A percentile compares a stretch with the other conserved stretches of the same genome.
Evolutionary conservation across 1,140 invertebrate genomes (phyloP).

Genomic region (Tetramorium simillimum): DNA sequence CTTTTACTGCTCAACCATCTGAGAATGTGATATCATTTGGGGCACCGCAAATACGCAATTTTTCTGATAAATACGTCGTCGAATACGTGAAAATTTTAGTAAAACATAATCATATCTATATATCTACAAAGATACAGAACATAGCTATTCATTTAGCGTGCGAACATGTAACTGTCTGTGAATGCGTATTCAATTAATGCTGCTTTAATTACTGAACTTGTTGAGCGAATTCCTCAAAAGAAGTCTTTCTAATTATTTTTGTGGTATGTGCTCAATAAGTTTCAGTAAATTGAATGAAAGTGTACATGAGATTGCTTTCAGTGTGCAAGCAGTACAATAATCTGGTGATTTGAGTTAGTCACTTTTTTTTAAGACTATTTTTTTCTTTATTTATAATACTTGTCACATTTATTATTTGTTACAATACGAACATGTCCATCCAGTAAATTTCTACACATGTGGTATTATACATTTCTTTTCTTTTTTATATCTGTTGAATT

Average conservation of each 20-base stretch:
- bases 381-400: conserved; percentile 8
- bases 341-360: conserved; percentile 11
- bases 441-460: conserved; percentile 26
- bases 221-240: background rate
- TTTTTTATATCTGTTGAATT: conserved; percentile 24
- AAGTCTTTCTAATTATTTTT: conserved; percentile 3
- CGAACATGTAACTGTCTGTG: conserved; percentile 43
- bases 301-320: conserved; percentile 37
- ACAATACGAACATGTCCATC: conserved; percentile 20
- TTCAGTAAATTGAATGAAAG: conserved; percentile 15
- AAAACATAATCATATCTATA: conserved; percentile 45
- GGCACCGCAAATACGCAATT: conserved; percentile 17
- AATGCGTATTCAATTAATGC: conserved; percentile 37
- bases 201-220: conserved; percentile 42
- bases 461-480: conserved; percentile 20
- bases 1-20: conserved; percentile 74
- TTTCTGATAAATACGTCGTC: conserved; percentile 36
- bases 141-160: conserved; percentile 38
- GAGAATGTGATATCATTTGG: conserved; percentile 61
- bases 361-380: background rate
- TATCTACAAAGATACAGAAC: conserved; percentile 32
- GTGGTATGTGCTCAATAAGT: background rate
- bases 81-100: conserved; percentile 36
- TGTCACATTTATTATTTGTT: conserved; percentile 1
- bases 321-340: conserved; percentile 38